Conservation (phyloP, 1,140 invertebrate genomes). For the Trichonephila clavipes region DNA sequence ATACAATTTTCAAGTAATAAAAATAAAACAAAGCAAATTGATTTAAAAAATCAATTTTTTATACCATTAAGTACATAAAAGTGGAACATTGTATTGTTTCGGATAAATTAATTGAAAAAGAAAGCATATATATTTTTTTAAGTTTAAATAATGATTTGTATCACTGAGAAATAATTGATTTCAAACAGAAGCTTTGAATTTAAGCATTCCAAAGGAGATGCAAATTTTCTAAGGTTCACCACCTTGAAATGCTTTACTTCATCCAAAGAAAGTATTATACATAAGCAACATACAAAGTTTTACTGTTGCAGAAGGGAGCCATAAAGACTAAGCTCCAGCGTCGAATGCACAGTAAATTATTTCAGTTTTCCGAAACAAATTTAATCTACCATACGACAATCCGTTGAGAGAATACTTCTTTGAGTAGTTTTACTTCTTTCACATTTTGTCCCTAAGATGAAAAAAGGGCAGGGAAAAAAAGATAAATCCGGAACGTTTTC, state of each 20-base stretch:
- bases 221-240: not conserved
- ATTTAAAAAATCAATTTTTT: no score
- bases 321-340: not conserved
- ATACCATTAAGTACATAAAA: no score
- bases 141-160: no score
- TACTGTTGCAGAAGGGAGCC: not conserved
- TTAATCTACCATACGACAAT: not conserved
- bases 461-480: not conserved
- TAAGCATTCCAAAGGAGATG: not conserved
- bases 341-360: not conserved
- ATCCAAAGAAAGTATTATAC: not conserved
- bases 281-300: not conserved
- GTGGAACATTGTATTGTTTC: no score
- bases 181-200: no score
- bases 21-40: no score
- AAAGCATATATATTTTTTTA: no score
- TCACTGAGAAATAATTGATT: no score
- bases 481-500: conserved; percentile 19
- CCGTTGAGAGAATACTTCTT: not conserved
- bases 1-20: no score
- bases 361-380: conserved; percentile 14
- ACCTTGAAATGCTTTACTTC: not conserved
- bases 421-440: not conserved
- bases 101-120: no score
- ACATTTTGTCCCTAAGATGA: not conserved